Evolutionary conservation across 1,140 invertebrate species (phyloP), one percentile per base, ranked within the genome.

Genomic region (Caenorhabditis briggsae): DNA sequence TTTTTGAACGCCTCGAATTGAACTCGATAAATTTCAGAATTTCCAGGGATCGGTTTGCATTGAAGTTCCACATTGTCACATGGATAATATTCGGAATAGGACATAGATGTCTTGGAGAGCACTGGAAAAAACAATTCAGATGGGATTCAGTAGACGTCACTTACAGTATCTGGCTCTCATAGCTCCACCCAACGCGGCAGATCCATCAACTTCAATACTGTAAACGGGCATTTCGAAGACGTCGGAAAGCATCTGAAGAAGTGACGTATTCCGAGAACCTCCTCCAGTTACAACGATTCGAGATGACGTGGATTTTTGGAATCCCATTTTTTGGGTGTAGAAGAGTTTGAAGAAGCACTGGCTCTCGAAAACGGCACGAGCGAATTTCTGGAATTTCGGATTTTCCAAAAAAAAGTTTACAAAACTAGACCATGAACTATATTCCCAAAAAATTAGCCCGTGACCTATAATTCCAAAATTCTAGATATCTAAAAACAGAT

Each of bases 111-210:
- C 20, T n/a, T 25, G 8, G 70, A 78, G 11, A 20, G 33, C 1
- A 50, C 43, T 50, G 46, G 23, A 78, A 78, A 11, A 12, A 3
- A 8, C 14, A 25, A 18, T 12, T 61, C 20, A 2, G 16, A 58
- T 8, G 20, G 23, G 11, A 61, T 11, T 11, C 59, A 8, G 2
- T 0, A 2, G 56, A 2, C 16, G 50, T 14, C 11, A 48, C 65
- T 48, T 23, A 89, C 87, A 70, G 48, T 82, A 64, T 59, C 59
- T 86, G 23, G 88, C 87, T 46, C 87, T 64, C 78, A 88, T 82
- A 56, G 88, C 88, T 70, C 87, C 87, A 14, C 88, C 88, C 59
- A 86, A 33, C 12, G 88, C 88, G 9, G 88, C 88, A 2, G 88
- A 88, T n/a, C 89, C 87, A n/a, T 55, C 82, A 2, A 74, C 56